Conservation (phyloP, 2,113 vertebrate genomes). For the Pygoscelis adeliae region DNA sequence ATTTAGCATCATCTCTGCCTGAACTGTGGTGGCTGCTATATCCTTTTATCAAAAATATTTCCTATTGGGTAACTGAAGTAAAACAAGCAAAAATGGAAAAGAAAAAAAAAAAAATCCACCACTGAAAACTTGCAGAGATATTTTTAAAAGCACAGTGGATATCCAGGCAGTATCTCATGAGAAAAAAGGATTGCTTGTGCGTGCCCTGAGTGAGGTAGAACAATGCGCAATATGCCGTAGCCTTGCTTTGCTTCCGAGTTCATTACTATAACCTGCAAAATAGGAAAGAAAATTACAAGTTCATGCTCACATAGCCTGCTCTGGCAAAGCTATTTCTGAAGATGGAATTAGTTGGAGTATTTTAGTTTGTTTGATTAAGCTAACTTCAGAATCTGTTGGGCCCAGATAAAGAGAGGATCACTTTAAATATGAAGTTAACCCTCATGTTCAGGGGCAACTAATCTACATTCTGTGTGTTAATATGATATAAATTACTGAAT, state of each 20-base stretch:
- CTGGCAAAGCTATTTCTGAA: not conserved
- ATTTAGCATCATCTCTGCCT: not conserved
- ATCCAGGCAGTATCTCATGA: not conserved
- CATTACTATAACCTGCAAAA: not conserved
- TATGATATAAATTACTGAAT: not conserved
- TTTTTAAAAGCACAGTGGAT: not conserved
- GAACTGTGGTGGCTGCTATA: not conserved
- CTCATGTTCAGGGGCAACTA: not conserved
- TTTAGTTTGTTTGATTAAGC: not conserved
- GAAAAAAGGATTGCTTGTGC: not conserved
- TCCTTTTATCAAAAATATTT: not conserved
- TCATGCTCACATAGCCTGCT: not conserved
- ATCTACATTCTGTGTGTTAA: not conserved
- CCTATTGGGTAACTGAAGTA: not conserved
- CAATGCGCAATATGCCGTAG: rapidly evolving
- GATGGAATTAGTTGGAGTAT: not conserved
- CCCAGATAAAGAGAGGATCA: not conserved
- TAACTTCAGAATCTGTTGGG: not conserved
- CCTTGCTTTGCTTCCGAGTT: not conserved
- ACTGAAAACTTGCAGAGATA: not conserved
- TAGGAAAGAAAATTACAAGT: not conserved
- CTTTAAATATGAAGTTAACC: not conserved
- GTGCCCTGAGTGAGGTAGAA: not conserved
- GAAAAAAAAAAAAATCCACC: not conserved
- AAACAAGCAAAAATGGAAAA: not conserved